Evolutionary conservation across 2,888 invertebrate genomes (phyloP).

Genomic region (Phasia obesa): DNA sequence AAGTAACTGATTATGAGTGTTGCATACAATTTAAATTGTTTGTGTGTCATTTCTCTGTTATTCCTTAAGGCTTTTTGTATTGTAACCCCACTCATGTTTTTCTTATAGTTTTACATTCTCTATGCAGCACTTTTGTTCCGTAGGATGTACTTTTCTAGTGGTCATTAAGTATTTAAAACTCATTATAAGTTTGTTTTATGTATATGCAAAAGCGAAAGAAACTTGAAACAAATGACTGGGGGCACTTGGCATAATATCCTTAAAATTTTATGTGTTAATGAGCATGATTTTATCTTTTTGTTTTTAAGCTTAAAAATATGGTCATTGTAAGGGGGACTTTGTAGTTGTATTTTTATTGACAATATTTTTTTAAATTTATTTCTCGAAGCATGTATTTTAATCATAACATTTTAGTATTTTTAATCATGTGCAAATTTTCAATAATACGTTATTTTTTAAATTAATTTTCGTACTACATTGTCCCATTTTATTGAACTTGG

Average conservation of each 20-base stretch:
- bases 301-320: too few species aligned
- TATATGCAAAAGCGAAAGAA: conserved; percentile 29
- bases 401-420: too few species aligned
- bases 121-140: not conserved
- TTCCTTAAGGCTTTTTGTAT: conserved; percentile 20
- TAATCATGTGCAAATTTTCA: too few species aligned
- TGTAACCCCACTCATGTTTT: not conserved
- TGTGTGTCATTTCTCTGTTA: not conserved
- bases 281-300: not conserved
- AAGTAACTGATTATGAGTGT: not conserved
- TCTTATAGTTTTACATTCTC: not conserved
- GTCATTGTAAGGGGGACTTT: not conserved
- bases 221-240: conserved; percentile 38
- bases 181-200: conserved; percentile 56
- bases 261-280: conserved; percentile 3
- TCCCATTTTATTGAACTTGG: too few species aligned
- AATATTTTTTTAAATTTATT: too few species aligned
- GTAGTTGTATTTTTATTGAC: too few species aligned
- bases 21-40: not conserved
- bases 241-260: conserved; percentile 43
- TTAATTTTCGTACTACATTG: not conserved
- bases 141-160: conserved; percentile 3
- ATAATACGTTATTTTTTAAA: not conserved
- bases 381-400: too few species aligned
- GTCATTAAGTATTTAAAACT: conserved; percentile 63